Evolutionary conservation across 2,113 vertebrate genomes (phyloP).

Genomic region (Conger conger): DNA sequence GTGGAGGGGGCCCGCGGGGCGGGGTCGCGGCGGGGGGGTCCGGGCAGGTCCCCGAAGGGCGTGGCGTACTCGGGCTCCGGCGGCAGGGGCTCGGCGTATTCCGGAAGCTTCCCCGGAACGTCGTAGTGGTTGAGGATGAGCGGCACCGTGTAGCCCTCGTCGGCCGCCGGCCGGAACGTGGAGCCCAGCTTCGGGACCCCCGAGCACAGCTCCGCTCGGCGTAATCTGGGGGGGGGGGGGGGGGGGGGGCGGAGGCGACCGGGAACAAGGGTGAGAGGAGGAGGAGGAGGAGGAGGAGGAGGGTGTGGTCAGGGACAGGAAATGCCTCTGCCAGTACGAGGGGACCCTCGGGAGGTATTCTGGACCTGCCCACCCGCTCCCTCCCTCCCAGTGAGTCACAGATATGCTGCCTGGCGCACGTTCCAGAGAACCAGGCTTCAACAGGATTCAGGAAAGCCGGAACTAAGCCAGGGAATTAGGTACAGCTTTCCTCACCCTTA

Average conservation of each 20-base stretch:
- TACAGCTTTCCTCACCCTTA: no score
- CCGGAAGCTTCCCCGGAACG: slow-evolving; percentile 68
- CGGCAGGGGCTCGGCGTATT: slow-evolving; percentile 76
- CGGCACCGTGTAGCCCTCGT: slow-evolving; percentile 75
- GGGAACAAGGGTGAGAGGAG: background rate
- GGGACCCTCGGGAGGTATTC: background rate
- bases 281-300: background rate
- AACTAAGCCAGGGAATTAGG: no score
- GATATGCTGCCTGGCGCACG: no score
- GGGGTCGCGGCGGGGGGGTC: background rate
- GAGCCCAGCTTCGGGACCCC: slow-evolving; percentile 64
- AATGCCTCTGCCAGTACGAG: background rate
- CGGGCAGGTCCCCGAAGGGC: slow-evolving; percentile 67
- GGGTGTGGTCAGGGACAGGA: background rate
- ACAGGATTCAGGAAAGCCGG: no score
- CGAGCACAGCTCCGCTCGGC: slow-evolving; percentile 67
- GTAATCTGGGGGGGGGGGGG: slow-evolving; percentile 65
- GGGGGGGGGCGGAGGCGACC: background rate
- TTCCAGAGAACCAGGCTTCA: no score
- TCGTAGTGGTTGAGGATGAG: slow-evolving; percentile 74
- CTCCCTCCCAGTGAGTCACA: background rate
- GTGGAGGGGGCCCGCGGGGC: background rate
- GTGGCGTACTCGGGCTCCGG: slow-evolving; percentile 82
- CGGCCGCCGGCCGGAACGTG: slow-evolving; percentile 72
- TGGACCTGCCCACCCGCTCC: background rate